Percentiles rank a stretch among this genome's conserved stretches.
Evolutionary conservation across 2,888 invertebrate species (phyloP).

Genomic region (Napeogenes sylphis): DNA sequence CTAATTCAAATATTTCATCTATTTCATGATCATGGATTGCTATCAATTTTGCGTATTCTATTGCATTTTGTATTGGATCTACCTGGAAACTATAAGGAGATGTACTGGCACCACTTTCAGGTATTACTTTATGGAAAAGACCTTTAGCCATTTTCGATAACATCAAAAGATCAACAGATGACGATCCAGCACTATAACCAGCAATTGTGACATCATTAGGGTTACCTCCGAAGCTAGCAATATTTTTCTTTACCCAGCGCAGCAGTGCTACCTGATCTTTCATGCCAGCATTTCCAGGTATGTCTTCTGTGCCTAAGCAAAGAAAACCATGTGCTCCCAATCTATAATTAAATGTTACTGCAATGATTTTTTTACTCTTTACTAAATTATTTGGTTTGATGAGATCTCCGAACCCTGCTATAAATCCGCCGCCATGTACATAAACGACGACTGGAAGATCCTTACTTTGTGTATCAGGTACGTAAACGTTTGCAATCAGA

Average conservation of each 20-base stretch:
- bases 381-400: conserved; percentile 33
- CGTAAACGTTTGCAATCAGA: conserved; percentile 33
- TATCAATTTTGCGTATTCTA: conserved; percentile 14
- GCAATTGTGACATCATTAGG: conserved; percentile 45
- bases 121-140: conserved; percentile 31
- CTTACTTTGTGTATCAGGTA: conserved; percentile 30
- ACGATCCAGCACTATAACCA: conserved; percentile 38
- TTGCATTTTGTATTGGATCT: conserved; percentile 33
- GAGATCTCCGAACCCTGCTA: conserved; percentile 45
- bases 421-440: conserved; percentile 61
- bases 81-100: conserved; percentile 29
- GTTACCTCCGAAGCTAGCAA: conserved; percentile 1
- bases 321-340: conserved; percentile 46
- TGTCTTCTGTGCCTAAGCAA: conserved; percentile 46
- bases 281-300: conserved; percentile 55
- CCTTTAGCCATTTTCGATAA: conserved; percentile 31
- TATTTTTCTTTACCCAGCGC: conserved; percentile 14
- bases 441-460: conserved; percentile 51
- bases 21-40: background rate
- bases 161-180: conserved; percentile 33
- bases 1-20: background rate
- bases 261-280: conserved; percentile 52
- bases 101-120: conserved; percentile 32
- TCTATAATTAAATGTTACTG: conserved; percentile 48
- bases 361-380: conserved; percentile 38